Percentiles rank a stretch among this genome's conserved stretches.
These are phyloP conservation scores for Melanitta fusca DNA, from an alignment of 2,797 vertebrate genomes.

Conservation along the genomic window DNA sequence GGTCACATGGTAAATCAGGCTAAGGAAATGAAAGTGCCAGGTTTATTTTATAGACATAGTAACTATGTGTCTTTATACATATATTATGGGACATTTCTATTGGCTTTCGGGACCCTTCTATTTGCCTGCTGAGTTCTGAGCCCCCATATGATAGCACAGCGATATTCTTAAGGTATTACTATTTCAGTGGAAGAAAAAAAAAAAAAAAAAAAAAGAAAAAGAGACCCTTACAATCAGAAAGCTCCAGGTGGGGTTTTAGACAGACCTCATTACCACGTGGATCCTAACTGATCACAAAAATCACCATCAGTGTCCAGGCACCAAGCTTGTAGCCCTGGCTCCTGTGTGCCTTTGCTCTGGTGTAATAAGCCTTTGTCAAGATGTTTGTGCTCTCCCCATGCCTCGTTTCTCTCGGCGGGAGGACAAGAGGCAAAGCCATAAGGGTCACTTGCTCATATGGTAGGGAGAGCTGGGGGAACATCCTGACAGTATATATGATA, in stretches of 20 bases:
- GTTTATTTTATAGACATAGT: not conserved
- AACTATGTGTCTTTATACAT: too few relatives aligned
- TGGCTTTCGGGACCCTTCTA: not conserved
- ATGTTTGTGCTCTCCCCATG: not conserved
- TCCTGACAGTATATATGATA: not conserved
- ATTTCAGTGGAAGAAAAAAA: not conserved
- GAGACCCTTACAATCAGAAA: not conserved
- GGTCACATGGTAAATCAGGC: fast-evolving
- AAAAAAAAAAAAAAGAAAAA: not conserved
- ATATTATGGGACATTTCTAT: too few relatives aligned
- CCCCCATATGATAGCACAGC: fast-evolving
- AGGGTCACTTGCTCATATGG: constrained; percentile 5
- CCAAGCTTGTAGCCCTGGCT: not conserved
- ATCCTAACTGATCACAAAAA: not conserved
- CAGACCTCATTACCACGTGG: not conserved
- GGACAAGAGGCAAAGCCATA: constrained; percentile 8
- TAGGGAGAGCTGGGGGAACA: not conserved
- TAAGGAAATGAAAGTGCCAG: not conserved
- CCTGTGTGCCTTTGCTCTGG: not conserved
- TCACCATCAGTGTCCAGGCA: not conserved
- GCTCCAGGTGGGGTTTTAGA: not conserved
- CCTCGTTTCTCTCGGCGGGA: not conserved
- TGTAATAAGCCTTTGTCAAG: not conserved
- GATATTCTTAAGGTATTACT: not conserved
- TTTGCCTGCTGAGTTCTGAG: not conserved